A percentile compares a stretch with the other conserved stretches of the same genome.
Evolutionary conservation across 2,113 vertebrate species (phyloP).

Genomic region (Platichthys stellatus): DNA sequence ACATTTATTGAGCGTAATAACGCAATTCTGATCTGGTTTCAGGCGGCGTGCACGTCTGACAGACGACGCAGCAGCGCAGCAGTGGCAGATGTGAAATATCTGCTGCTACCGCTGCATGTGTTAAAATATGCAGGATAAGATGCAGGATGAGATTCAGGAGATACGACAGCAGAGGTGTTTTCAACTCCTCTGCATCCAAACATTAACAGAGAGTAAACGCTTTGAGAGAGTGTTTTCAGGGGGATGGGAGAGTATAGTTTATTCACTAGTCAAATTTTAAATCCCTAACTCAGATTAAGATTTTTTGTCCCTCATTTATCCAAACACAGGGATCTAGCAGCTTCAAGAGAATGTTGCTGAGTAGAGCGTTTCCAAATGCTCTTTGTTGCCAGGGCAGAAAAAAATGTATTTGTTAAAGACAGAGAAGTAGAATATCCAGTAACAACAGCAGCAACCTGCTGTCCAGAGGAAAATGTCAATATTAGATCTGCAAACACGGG

Average conservation of each 20-base stretch:
- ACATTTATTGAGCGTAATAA: conserved; percentile 37
- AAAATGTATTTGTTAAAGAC: background rate
- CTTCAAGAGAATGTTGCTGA: background rate
- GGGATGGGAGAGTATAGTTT: conserved; percentile 4
- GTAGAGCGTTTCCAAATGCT: conserved; percentile 10
- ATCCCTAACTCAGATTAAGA: background rate
- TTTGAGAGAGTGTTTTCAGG: background rate
- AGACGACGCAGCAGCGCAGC: conserved; percentile 38
- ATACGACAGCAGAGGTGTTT: conserved; percentile 24
- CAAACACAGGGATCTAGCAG: conserved; percentile 3
- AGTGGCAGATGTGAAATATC: conserved; percentile 59
- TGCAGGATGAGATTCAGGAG: conserved; percentile 39
- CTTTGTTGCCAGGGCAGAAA: background rate
- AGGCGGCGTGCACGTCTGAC: conserved; percentile 31
- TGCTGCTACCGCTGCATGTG: conserved; percentile 43
- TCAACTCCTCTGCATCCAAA: conserved; percentile 33
- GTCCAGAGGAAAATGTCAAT: background rate
- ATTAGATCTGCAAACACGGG: background rate
- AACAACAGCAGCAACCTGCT: background rate
- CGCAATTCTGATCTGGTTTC: conserved; percentile 51
- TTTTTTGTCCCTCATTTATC: conserved; percentile 1
- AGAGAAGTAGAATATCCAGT: background rate
- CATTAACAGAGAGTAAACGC: conserved; percentile 18
- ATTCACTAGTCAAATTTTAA: conserved; percentile 22
- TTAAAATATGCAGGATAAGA: conserved; percentile 66